Base-by-base conservation (phyloP, 2,797 vertebrate species). In the Dromococcyx pavoninus region DNA sequence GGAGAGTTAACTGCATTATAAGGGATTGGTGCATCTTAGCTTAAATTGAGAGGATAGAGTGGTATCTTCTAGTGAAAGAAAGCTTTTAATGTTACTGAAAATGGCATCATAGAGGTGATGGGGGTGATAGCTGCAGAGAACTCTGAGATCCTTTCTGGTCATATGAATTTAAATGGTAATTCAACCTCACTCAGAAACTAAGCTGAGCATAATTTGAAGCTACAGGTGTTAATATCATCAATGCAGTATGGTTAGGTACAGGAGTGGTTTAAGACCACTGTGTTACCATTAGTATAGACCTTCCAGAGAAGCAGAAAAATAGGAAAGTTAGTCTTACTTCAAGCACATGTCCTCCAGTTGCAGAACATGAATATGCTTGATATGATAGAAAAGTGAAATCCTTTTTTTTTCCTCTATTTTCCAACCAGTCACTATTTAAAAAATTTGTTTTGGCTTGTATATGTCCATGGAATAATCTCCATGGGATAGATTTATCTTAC, bases 71-170 rank as follows among this genome's bases (percentile, higher is more conserved):
- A 67, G 73, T 35, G 51, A 91, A 88, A 64, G 11, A 39, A 89
- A 48, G n/a, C 79, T 86, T 86, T 89, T 65, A 33, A 43, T 84
- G 30, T 44, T 73, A 37, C 8, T 82, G 48, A 79, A 93, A 88
- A 54, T 39, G 24, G 4, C 30, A 13, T 32, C 11, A 41, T 88
- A 37, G 33, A 78, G 19, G 62, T 70, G 28, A 4, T 39, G 21
- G 30, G 25, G 5, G 21, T 33, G 30, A 35, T 61, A 53, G 30
- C 54, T 78, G 22, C 33, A 62, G 44, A 51, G 56, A 58, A 28
- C 35, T 11, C 1, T 0, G 32, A 32, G 7, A n/a, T 32, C 39
- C 39, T 71, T 35, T 54, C n/a, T 88, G 76, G 12, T 58, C 17
- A 5, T 71, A 10, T 0, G 9, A 33, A 32, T 71, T 54, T 22